These are phyloP conservation scores for Zhuqinia jingwanae DNA, from an alignment of 2,888 invertebrate genomes.

Conservation along the genomic window DNA sequence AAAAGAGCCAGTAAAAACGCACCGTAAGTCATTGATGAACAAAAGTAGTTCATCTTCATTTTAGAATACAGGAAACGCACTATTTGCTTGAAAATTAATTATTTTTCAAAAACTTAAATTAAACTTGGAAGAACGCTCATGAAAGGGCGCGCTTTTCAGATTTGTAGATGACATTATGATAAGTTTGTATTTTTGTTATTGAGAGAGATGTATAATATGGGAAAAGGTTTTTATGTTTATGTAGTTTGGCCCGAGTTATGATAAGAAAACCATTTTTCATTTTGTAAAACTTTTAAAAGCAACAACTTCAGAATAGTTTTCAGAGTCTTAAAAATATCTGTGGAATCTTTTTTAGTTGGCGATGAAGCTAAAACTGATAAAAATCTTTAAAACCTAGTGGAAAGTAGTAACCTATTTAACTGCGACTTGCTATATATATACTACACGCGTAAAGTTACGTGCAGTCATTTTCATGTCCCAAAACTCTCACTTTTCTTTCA, in stretches of 20 bases:
- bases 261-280: slow-evolving; percentile 69
- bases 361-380: slow-evolving; percentile 55
- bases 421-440: neutral
- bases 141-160: neutral
- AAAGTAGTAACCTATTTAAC: slow-evolving; percentile 48
- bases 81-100: neutral
- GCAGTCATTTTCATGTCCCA: too few relatives aligned
- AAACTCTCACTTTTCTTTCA: neutral
- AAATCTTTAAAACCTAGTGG: slow-evolving; percentile 27
- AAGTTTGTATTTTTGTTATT: neutral
- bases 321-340: slow-evolving; percentile 9
- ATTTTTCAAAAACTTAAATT: slow-evolving; percentile 11
- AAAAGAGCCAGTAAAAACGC: slow-evolving; percentile 75
- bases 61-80: neutral
- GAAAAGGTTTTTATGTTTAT: slow-evolving; percentile 25
- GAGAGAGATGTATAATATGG: slow-evolving; percentile 22
- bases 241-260: slow-evolving; percentile 38
- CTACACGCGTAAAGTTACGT: too few relatives aligned
- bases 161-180: slow-evolving; percentile 40
- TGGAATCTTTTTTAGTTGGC: slow-evolving; percentile 42
- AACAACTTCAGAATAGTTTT: slow-evolving; percentile 48
- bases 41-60: neutral
- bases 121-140: neutral
- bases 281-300: slow-evolving; percentile 47
- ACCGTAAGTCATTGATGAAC: slow-evolving; percentile 69